phyloP scores from a whole-genome alignment of 2,797 vertebrate species.

The Stomatorhinus walkeri region DNA sequence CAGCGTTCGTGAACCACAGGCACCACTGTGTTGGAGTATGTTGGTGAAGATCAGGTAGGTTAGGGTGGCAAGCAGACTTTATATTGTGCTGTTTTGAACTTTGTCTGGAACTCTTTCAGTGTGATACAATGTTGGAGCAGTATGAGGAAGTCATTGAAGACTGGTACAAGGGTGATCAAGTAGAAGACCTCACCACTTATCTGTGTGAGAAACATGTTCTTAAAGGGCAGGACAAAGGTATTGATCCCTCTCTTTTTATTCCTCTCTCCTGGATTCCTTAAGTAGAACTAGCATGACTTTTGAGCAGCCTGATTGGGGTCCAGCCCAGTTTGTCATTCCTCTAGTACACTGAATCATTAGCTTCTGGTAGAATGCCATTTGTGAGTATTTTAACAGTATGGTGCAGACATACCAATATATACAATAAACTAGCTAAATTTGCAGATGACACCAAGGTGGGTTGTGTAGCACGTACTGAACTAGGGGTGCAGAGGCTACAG shows the following conservation, averaged over 20 bases:
- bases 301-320: neutral
- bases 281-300: neutral
- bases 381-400: neutral
- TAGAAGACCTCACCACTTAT: slow-evolving; percentile 80
- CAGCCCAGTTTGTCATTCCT: neutral
- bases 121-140: slow-evolving; percentile 82
- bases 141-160: slow-evolving; percentile 93
- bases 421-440: too few species aligned
- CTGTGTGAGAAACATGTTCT: slow-evolving; percentile 86
- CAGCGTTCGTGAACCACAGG: too few species aligned
- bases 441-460: too few species aligned
- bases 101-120: slow-evolving; percentile 53
- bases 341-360: neutral
- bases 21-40: neutral
- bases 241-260: slow-evolving; percentile 14
- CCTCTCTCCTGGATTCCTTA: neutral
- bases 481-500: too few species aligned
- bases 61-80: neutral
- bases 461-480: too few species aligned
- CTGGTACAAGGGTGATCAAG: slow-evolving; percentile 87
- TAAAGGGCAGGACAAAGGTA: slow-evolving; percentile 79
- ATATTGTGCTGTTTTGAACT: neutral
- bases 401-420: neutral
- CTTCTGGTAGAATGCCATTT: neutral
- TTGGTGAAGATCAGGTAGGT: neutral